Evolutionary conservation across 2,797 vertebrate genomes (phyloP), one percentile per base, ranked within the genome.

Genomic region (Arrhamphus sclerolepis): DNA sequence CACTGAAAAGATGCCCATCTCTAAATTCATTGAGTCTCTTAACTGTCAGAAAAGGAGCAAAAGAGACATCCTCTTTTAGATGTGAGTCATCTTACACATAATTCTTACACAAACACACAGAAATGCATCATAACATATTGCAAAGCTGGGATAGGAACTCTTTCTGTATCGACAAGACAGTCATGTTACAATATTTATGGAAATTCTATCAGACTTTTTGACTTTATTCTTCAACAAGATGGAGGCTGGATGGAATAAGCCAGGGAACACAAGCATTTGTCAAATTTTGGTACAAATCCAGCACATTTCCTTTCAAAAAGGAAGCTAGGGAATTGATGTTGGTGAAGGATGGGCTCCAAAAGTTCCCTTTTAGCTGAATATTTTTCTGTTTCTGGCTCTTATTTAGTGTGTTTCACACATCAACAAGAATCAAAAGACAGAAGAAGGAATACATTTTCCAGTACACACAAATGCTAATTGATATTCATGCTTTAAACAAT

Each of bases 1-100:
- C 77, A 22, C 79, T 86, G 78, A 82, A 84, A 48, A 92, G 87
- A n/a, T 86, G 85, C 2, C 87, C 87, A 18, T 91, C 90, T 76
- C 89, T 90, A 41, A 89, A 83, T 0, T 86, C 81, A 21, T 56
- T 78, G 0, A 84, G 75, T 79, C 66, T 88, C 58, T 84, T 88
- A 55, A 68, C 87, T 93, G 91, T 73, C 59, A 72, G n/a, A 72
- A 89, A 68, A 80, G 67, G 85, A 79, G 74, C 68, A 89, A 13
- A 83, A 43, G 34, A 59, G 44, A 80, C 59, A 39, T 14, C 0
- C 29, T 5, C 9, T 54, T 80, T 57, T 49, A 76, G 19, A 47
- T 63, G 60, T 17, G 20, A 61, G 57, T 46, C n/a, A 1, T 28
- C 38, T 41, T 1, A 26, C 21, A 40, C 42, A 39, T 3, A 28